Percentiles rank a stretch among this genome's conserved stretches.
phyloP scores from a whole-genome alignment of 2,888 invertebrate genomes.

The Oegoconia quadripuncta region DNA sequence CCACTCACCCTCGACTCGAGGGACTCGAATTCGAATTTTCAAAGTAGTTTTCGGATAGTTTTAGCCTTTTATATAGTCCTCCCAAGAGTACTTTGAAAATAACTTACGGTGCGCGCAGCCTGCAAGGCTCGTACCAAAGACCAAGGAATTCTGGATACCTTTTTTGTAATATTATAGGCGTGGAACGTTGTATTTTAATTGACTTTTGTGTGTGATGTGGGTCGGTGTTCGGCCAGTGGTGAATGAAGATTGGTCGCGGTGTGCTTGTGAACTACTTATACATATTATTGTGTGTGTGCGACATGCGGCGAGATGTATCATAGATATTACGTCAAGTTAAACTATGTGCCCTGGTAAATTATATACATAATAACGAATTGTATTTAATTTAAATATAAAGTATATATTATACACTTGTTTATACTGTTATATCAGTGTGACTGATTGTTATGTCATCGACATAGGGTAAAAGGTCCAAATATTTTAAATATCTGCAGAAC shows the following conservation, averaged over 20 bases:
- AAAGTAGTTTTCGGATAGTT: conserved; percentile 37
- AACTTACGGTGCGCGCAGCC: not conserved
- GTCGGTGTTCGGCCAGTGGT: conserved; percentile 18
- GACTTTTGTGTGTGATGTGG: conserved; percentile 20
- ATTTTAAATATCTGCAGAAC: not conserved
- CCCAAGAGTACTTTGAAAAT: conserved; percentile 39
- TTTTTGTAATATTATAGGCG: conserved; percentile 32
- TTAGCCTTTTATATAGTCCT: conserved; percentile 19
- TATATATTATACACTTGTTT: conserved; percentile 25
- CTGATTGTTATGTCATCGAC: conserved; percentile 15
- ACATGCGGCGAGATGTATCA: conserved; percentile 39
- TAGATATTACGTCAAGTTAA: conserved; percentile 49
- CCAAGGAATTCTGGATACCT: conserved; percentile 50
- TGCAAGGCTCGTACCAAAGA: conserved; percentile 31
- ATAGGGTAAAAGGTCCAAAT: not conserved
- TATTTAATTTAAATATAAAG: conserved; percentile 25
- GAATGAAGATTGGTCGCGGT: conserved; percentile 27
- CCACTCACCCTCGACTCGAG: not conserved
- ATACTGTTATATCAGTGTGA: conserved; percentile 25
- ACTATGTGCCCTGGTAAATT: conserved; percentile 44
- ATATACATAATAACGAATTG: conserved; percentile 25
- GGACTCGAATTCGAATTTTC: conserved; percentile 21
- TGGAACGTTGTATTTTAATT: conserved; percentile 30
- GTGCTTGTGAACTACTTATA: conserved; percentile 19
- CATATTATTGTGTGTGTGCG: conserved; percentile 26